Evolutionary conservation across 2,797 vertebrate genomes (phyloP).

Genomic region (Diplodus sargus): DNA sequence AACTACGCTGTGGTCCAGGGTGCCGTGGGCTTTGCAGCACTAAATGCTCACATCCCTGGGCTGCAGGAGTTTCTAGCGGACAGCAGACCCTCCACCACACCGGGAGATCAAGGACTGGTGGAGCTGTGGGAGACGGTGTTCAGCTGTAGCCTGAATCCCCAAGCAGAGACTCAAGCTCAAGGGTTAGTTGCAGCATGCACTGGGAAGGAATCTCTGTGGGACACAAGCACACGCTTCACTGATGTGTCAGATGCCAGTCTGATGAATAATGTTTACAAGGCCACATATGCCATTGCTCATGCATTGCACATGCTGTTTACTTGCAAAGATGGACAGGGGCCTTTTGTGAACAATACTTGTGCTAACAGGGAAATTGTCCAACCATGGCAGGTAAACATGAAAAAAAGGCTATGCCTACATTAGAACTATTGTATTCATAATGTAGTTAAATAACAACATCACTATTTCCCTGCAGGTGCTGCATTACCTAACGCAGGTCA

Average conservation of each 20-base stretch:
- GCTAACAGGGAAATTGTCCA: slow-evolving; percentile 73
- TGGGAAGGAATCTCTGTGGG: slow-evolving; percentile 79
- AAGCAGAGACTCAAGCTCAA: slow-evolving; percentile 11
- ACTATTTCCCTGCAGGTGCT: slow-evolving; percentile 75
- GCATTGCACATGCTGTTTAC: slow-evolving; percentile 79
- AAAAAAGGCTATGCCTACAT: neutral
- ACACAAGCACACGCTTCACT: slow-evolving; percentile 78
- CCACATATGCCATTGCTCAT: slow-evolving; percentile 83
- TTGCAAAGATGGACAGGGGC: slow-evolving; percentile 78
- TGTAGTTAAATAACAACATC: neutral
- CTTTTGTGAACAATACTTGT: slow-evolving; percentile 81
- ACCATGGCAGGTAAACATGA: slow-evolving; percentile 84
- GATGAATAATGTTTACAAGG: slow-evolving; percentile 86
- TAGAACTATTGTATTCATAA: neutral
- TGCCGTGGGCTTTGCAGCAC: slow-evolving; percentile 83
- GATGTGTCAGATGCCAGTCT: slow-evolving; percentile 85
- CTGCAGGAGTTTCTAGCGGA: slow-evolving; percentile 80
- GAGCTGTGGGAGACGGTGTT: slow-evolving; percentile 86
- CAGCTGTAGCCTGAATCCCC: slow-evolving; percentile 70
- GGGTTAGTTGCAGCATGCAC: slow-evolving; percentile 66
- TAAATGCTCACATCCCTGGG: slow-evolving; percentile 82
- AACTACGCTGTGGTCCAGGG: slow-evolving; percentile 84
- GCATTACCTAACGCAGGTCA: slow-evolving; percentile 82
- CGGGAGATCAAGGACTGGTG: slow-evolving; percentile 80
- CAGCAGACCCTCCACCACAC: slow-evolving; percentile 75